Percentiles rank a stretch among this genome's conserved stretches.
Evolutionary conservation across 2,113 vertebrate species (phyloP).

Genomic region (Fulmarus glacialis): DNA sequence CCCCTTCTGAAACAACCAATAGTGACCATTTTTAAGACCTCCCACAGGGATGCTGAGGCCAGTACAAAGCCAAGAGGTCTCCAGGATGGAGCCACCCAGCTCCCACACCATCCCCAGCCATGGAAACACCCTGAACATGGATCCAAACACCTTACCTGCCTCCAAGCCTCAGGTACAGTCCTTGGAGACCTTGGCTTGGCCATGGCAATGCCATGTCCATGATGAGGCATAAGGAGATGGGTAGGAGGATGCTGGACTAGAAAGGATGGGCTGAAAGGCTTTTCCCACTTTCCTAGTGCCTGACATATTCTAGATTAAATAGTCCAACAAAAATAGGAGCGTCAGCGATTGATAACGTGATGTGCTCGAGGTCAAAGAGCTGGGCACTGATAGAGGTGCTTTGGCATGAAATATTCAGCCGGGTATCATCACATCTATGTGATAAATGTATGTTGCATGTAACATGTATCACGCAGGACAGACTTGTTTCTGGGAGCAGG

Average conservation of each 20-base stretch:
- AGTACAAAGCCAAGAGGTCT: background rate
- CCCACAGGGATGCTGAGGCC: background rate
- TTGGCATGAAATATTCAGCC: background rate
- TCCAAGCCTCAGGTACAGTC: background rate
- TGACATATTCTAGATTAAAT: background rate
- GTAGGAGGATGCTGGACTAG: background rate
- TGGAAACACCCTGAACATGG: accelerated
- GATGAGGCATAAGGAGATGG: background rate
- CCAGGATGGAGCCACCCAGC: background rate
- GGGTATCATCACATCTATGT: background rate
- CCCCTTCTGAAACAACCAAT: background rate
- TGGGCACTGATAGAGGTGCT: background rate
- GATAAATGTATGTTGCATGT: background rate
- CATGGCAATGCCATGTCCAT: background rate
- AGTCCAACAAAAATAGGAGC: background rate
- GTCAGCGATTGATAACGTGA: accelerated
- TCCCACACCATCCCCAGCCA: background rate
- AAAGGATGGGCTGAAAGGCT: background rate
- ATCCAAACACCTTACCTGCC: background rate
- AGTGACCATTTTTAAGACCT: background rate
- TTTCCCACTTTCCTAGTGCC: background rate
- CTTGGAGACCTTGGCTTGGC: background rate
- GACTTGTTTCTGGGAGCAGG: background rate
- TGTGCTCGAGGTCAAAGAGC: background rate
- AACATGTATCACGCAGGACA: background rate